phyloP scores from a whole-genome alignment of 1,140 invertebrate genomes.

The Ctenoplectra terminalis region DNA sequence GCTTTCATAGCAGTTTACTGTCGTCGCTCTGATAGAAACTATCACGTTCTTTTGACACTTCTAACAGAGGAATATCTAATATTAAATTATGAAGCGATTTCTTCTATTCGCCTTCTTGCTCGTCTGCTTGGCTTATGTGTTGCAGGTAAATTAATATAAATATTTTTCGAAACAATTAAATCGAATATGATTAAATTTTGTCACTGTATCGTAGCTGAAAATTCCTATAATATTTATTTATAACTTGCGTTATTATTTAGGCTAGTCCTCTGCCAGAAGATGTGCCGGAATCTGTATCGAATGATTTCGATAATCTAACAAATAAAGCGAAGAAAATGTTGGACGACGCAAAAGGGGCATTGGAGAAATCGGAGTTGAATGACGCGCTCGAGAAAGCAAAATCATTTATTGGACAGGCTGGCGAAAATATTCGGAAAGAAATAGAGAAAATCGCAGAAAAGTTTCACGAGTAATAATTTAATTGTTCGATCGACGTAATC shows the following conservation, averaged over 20 bases:
- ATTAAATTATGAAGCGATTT: conserved; percentile 58
- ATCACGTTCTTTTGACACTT: not conserved
- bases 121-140: conserved; percentile 37
- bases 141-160: conserved; percentile 60
- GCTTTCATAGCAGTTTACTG: conserved; percentile 28
- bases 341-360: not conserved
- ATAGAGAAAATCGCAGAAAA: conserved; percentile 4
- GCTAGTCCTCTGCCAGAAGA: conserved; percentile 22
- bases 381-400: conserved; percentile 21
- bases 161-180: not conserved
- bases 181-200: not conserved
- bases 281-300: not conserved
- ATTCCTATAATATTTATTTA: not conserved
- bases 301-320: not conserved
- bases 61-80: not conserved
- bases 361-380: not conserved
- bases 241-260: not conserved
- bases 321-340: not conserved
- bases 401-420: not conserved
- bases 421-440: conserved; percentile 14
- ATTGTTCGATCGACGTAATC: not conserved
- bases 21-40: conserved; percentile 9
- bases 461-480: not conserved
- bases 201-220: no score
- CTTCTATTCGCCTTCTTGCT: conserved; percentile 49